These are phyloP conservation scores for Eupithecia subumbrata DNA, from an alignment of 2,888 invertebrate genomes.

Conservation along the genomic window DNA sequence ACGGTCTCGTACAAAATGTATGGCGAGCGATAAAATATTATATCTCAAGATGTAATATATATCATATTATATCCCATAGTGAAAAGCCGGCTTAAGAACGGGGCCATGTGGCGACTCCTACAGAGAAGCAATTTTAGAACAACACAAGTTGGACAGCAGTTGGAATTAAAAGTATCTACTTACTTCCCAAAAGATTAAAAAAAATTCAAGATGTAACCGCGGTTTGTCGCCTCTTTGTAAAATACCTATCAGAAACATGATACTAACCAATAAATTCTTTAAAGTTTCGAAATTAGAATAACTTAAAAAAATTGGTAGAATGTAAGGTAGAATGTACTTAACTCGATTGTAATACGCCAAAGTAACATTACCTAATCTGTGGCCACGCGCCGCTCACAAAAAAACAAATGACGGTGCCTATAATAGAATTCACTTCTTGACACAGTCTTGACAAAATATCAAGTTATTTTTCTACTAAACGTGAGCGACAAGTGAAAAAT, in stretches of 20 bases:
- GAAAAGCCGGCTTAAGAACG: too few relatives aligned
- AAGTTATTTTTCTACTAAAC: background rate
- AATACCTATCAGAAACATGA: background rate
- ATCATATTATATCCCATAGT: too few relatives aligned
- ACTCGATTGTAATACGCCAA: background rate
- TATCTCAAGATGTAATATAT: too few relatives aligned
- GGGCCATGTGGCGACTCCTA: slow-evolving; percentile 42
- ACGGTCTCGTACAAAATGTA: too few relatives aligned
- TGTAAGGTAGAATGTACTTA: slow-evolving; percentile 21
- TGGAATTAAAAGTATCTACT: background rate
- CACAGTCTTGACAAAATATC: background rate
- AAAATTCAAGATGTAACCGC: background rate
- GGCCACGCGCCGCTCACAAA: background rate
- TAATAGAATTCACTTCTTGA: slow-evolving; percentile 13
- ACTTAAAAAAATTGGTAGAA: background rate
- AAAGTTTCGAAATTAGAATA: background rate
- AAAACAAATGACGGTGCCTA: slow-evolving; percentile 10
- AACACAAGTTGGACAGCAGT: background rate
- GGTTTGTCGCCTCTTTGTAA: too few relatives aligned
- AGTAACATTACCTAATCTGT: background rate
- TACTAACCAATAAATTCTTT: background rate
- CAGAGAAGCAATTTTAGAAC: slow-evolving; percentile 7
- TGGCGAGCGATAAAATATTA: too few relatives aligned
- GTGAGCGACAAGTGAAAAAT: slow-evolving; percentile 14
- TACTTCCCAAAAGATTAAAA: too few relatives aligned